Evolutionary conservation across 23 tunicate species (phyloP), one percentile per base, ranked within the genome.

Genomic region (Trididemnum clinides): DNA sequence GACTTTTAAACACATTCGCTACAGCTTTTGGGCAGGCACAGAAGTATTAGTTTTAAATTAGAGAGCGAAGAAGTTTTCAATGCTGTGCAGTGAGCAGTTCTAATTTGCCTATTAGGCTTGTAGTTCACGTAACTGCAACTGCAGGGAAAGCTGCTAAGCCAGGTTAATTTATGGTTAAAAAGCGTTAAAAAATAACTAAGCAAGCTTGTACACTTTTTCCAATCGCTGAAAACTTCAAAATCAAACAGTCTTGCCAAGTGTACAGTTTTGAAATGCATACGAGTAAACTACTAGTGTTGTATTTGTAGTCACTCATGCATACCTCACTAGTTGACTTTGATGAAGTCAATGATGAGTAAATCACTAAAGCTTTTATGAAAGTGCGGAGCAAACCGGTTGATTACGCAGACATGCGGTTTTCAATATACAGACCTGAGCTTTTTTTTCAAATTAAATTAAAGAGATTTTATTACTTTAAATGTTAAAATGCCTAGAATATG

Each of bases 401-500:
- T 22, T 15, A 15, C 34, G 3, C 10, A 23, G 58, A 37, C 57
- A 36, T 4, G 81, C 38, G 81, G 38, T 30, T 36, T 23, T 74
- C 27, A 74, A 62, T 62, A 22, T 62, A 21, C 69, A 62, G 69
- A 62, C 69, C 69, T 62, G 69, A 62, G 69, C 25, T 74, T 74
- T 74, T 27, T 74, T 74, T 37, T 27, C 59, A 74, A 28, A 12
- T 22, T 74, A 12, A 23, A 74, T 28, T 74, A 39, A 74, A 27
- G 28, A 20, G 81, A 74, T 39, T 74, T 74, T 28, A 74, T 12
- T 74, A 74, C 28, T 74, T 36, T 74, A 74, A 25, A 30, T 74
- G 25, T 36, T 28, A 74, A 7, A 74, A 74, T 74, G 58, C 81
- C 58, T 74, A 20, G 58, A 74, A 74, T 36, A 74, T 74, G 81